These are phyloP conservation scores for Echinometra lucunter DNA, from an alignment of 53 echinoderm and acorn worm species.

Conservation along the genomic window DNA sequence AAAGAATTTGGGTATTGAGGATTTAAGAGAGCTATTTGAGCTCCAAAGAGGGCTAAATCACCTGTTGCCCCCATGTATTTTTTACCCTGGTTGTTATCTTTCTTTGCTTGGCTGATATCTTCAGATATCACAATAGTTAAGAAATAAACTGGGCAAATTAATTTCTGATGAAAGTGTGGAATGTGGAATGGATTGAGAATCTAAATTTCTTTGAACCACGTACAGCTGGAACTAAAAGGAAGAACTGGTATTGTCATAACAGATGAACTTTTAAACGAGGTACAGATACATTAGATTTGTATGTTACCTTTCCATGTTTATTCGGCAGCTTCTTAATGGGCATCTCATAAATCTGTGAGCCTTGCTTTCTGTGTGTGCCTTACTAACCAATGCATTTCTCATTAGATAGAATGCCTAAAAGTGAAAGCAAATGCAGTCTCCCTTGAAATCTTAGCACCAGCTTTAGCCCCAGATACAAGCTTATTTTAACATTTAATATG, in stretches of 20 bases:
- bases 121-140: not conserved
- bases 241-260: conserved; percentile 48
- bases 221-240: conserved; percentile 55
- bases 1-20: too few species aligned
- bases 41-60: too few species aligned
- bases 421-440: not conserved
- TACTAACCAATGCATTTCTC: conserved; percentile 2
- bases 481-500: not conserved
- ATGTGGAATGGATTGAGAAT: not conserved
- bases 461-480: not conserved
- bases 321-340: not conserved
- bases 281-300: not conserved
- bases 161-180: not conserved
- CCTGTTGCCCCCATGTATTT: too few species aligned
- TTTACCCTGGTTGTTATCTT: too few species aligned
- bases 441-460: too few species aligned
- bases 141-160: not conserved
- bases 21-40: too few species aligned
- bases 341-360: not conserved
- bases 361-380: conserved; percentile 19
- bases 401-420: not conserved
- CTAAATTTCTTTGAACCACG: conserved; percentile 33
- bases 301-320: not conserved
- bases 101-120: not conserved
- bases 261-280: conserved; percentile 50